phyloP scores from a whole-genome alignment of 2,888 invertebrate genomes.

The Nymphalis polychloros region DNA sequence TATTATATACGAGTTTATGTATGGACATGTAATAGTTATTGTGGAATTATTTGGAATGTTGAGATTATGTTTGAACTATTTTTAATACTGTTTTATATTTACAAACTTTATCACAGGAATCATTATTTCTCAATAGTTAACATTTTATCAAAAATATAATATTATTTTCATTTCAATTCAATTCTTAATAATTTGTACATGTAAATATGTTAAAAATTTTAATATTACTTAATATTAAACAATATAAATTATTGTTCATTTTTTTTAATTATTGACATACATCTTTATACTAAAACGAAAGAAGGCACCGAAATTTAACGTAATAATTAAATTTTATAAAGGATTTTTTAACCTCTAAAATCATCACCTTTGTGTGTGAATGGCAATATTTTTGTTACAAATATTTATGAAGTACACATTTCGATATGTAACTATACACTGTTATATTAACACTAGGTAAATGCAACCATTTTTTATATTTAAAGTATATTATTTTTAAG shows the following conservation, averaged over 20 bases:
- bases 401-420: too few species aligned
- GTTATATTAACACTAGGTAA: neutral
- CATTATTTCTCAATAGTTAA: conserved; percentile 18
- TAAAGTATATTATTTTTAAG: too few species aligned
- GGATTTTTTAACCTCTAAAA: neutral
- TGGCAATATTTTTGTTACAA: too few species aligned
- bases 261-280: neutral
- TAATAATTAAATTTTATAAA: neutral
- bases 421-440: neutral
- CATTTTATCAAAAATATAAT: conserved; percentile 12
- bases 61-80: conserved; percentile 22
- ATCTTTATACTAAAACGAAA: neutral
- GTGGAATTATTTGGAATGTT: conserved; percentile 36
- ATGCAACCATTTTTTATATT: neutral
- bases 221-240: neutral
- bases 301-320: neutral
- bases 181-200: conserved; percentile 1
- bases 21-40: conserved; percentile 13
- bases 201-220: neutral
- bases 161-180: neutral
- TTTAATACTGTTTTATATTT: conserved; percentile 34
- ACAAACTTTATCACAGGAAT: conserved; percentile 43
- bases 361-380: too few species aligned
- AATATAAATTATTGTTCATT: neutral
- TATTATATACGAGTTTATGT: conserved; percentile 7